Evolutionary conservation across 2,888 invertebrate species (phyloP).

Genomic region (Catocala fraxini): DNA sequence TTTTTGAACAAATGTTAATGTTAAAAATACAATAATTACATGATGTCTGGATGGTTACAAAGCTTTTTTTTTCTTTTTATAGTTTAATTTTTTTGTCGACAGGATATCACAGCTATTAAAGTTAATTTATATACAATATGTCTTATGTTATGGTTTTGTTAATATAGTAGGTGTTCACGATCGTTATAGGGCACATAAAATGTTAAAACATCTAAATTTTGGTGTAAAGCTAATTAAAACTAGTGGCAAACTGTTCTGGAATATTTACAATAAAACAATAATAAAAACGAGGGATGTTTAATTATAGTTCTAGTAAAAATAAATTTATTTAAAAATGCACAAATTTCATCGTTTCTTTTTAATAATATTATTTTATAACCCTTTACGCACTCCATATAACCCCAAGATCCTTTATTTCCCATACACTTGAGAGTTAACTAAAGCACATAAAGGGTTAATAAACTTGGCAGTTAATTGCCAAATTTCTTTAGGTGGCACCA

Average conservation of each 20-base stretch:
- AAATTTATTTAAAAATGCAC: constrained; percentile 52
- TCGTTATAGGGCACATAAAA: constrained; percentile 64
- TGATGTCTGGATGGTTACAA: constrained; percentile 49
- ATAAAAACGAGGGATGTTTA: constrained; percentile 48
- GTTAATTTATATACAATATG: constrained; percentile 71
- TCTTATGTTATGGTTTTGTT: constrained; percentile 57
- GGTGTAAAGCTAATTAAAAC: constrained; percentile 84
- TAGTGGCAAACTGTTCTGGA: constrained; percentile 77
- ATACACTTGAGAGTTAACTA: not conserved
- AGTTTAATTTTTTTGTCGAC: constrained; percentile 61
- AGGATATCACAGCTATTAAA: constrained; percentile 85
- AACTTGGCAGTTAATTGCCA: not conserved
- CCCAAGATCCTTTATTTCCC: constrained; percentile 11
- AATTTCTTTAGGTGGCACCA: constrained; percentile 26
- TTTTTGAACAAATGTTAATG: constrained; percentile 50
- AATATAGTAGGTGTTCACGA: constrained; percentile 49
- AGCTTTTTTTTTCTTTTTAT: constrained; percentile 58
- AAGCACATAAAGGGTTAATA: constrained; percentile 2
- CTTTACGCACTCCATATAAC: constrained; percentile 4
- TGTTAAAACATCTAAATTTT: constrained; percentile 77
- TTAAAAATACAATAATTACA: constrained; percentile 50
- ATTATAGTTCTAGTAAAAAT: constrained; percentile 35
- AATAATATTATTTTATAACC: constrained; percentile 21
- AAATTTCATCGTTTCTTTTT: constrained; percentile 27
- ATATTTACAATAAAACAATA: constrained; percentile 52